Evolutionary conservation across 2,888 invertebrate species (phyloP).

Genomic region (Cactoblastis cactorum): DNA sequence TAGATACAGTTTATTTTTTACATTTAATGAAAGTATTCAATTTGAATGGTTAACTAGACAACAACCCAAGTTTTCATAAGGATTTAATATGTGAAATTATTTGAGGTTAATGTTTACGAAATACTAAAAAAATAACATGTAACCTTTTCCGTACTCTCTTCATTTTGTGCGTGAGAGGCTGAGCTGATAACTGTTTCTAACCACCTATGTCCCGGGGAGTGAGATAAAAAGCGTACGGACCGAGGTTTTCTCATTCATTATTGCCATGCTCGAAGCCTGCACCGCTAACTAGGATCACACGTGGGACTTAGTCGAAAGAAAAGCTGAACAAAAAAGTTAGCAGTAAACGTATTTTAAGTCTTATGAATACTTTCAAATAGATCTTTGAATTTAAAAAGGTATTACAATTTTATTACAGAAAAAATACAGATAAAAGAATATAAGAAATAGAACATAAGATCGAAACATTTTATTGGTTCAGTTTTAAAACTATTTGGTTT

Average conservation of each 20-base stretch:
- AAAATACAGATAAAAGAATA: too few species aligned
- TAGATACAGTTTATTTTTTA: too few species aligned
- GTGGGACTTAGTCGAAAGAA: background rate
- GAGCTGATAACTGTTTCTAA: constrained; percentile 39
- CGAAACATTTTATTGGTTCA: too few species aligned
- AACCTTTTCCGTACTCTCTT: background rate
- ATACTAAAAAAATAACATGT: too few species aligned
- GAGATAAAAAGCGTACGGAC: constrained; percentile 31
- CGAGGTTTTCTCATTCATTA: constrained; percentile 25
- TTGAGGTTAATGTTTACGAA: too few species aligned
- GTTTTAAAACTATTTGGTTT: too few species aligned
- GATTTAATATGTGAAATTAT: too few species aligned
- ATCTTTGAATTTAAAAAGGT: background rate
- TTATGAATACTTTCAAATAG: background rate
- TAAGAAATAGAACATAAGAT: too few species aligned
- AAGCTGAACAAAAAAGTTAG: background rate
- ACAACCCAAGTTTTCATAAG: too few species aligned
- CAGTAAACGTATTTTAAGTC: background rate
- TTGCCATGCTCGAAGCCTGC: constrained; percentile 12
- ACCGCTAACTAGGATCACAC: constrained; percentile 24
- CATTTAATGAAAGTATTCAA: too few species aligned
- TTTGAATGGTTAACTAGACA: too few species aligned
- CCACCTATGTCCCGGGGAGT: constrained; percentile 24
- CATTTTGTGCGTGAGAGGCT: background rate
- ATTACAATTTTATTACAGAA: too few species aligned